These are phyloP conservation scores for Litocranius walleri DNA, from an alignment of 2,113 vertebrate genomes.

Conservation along the genomic window DNA sequence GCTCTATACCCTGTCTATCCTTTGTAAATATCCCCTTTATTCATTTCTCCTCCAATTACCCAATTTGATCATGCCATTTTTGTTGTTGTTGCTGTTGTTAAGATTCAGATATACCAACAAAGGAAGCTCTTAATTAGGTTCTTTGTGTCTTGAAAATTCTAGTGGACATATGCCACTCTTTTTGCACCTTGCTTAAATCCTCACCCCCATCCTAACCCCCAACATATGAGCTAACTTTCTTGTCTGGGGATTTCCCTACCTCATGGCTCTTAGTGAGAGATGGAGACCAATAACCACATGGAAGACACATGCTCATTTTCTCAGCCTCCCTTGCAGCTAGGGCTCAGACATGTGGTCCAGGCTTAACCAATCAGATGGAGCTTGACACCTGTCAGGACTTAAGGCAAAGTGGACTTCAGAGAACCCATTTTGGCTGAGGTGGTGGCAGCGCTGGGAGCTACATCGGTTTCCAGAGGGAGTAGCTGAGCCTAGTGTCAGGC, in stretches of 20 bases:
- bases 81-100: neutral
- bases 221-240: neutral
- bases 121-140: constrained; percentile 30
- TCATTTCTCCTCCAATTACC: neutral
- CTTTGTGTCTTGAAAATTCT: neutral
- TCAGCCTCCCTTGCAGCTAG: neutral
- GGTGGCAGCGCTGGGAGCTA: neutral
- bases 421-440: neutral
- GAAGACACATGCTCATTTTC: neutral
- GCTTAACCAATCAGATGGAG: neutral
- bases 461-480: neutral
- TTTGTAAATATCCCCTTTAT: neutral
- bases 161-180: neutral
- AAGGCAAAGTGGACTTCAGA: neutral
- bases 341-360: neutral
- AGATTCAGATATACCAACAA: neutral
- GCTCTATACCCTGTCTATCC: too few species aligned
- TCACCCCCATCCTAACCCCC: neutral
- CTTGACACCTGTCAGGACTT: neutral
- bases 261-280: neutral
- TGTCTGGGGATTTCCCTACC: neutral
- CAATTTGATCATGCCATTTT: neutral
- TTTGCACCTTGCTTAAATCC: neutral
- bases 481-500: neutral
- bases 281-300: neutral